Conservation (phyloP, 1,140 invertebrate genomes). For the Lasioglossum albipes region DNA sequence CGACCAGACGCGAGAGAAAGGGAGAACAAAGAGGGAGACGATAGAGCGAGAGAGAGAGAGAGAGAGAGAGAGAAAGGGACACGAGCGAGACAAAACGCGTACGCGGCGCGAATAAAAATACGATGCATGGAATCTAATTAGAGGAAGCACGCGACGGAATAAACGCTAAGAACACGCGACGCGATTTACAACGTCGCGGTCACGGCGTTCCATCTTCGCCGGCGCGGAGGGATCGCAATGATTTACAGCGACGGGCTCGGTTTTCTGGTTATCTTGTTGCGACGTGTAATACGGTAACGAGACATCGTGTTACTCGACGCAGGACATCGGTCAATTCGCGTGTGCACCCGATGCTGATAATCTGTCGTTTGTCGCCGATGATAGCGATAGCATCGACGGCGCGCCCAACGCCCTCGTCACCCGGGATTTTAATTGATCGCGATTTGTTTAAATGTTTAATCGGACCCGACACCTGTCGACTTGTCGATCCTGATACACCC, state of each 20-base stretch:
- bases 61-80: too few relatives aligned
- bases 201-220: constrained; percentile 24
- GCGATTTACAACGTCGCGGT: constrained; percentile 27
- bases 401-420: neutral
- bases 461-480: neutral
- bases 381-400: constrained; percentile 24
- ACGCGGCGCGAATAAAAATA: constrained; percentile 37
- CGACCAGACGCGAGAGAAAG: too few relatives aligned
- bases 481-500: too few relatives aligned
- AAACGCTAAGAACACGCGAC: constrained; percentile 19
- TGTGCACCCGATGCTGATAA: constrained; percentile 25
- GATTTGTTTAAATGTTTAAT: constrained; percentile 4
- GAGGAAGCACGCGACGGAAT: constrained; percentile 37
- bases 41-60: too few relatives aligned
- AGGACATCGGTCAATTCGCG: constrained; percentile 48
- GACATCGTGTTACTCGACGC: constrained; percentile 54
- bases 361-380: constrained; percentile 21
- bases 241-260: constrained; percentile 34
- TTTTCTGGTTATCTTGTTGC: constrained; percentile 49
- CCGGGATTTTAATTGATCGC: constrained; percentile 11
- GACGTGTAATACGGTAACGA: constrained; percentile 54
- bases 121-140: constrained; percentile 39
- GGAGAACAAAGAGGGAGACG: too few relatives aligned
- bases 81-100: neutral
- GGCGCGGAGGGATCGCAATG: constrained; percentile 8